Conservation (phyloP, 1,140 invertebrate species). For the Orussus abietinus region DNA sequence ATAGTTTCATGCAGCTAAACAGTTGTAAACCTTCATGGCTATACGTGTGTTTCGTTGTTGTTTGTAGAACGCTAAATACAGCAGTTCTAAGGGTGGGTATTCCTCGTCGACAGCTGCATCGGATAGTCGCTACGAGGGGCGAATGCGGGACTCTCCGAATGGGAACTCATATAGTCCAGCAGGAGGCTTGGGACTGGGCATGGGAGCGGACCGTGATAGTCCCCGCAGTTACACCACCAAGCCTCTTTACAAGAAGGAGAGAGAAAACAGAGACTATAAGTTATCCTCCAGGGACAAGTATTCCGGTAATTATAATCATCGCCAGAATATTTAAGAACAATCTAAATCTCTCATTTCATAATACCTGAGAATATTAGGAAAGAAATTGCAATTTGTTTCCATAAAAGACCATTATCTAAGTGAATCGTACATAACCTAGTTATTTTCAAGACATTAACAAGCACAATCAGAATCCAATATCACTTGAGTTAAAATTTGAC, state of each 20-base stretch:
- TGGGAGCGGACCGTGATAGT: conserved; percentile 63
- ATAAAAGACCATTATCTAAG: too few species aligned
- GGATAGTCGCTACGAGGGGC: conserved; percentile 57
- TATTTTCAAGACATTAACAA: not conserved
- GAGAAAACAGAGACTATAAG: conserved; percentile 87
- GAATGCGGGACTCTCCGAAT: conserved; percentile 69
- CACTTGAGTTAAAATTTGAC: too few species aligned
- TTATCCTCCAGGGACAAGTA: conserved; percentile 76
- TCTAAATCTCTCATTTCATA: too few species aligned
- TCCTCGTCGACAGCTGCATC: conserved; percentile 52
- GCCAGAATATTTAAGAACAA: too few species aligned
- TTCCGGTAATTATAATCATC: conserved; percentile 59
- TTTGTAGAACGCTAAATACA: conserved; percentile 71
- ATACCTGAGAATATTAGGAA: too few species aligned
- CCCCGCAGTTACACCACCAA: conserved; percentile 67
- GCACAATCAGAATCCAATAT: not conserved
- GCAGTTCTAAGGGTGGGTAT: conserved; percentile 67
- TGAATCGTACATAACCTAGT: too few species aligned
- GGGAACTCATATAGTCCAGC: conserved; percentile 71
- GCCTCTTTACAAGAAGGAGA: conserved; percentile 84
- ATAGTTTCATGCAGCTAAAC: too few species aligned
- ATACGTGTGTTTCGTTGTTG: too few species aligned
- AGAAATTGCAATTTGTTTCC: too few species aligned
- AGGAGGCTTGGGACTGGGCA: conserved; percentile 55
- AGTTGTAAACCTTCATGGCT: too few species aligned